These are phyloP conservation scores for Phyllotis vaccarum DNA, from an alignment of 2,797 vertebrate species.

Conservation along the genomic window DNA sequence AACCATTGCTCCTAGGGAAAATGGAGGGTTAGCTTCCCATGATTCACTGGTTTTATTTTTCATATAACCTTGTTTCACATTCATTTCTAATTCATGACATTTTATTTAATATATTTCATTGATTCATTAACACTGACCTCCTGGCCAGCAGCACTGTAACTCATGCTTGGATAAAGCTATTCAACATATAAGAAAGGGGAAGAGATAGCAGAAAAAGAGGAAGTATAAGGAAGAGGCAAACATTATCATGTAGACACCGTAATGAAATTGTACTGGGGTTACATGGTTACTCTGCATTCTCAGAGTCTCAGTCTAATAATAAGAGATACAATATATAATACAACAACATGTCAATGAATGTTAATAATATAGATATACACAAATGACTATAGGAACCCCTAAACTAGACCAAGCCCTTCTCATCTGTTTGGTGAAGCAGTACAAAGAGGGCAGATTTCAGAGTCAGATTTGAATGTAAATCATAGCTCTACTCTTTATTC, in stretches of 20 bases:
- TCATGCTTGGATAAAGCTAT: neutral
- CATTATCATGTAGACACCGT: neutral
- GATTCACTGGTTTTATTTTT: neutral
- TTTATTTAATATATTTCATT: slow-evolving; percentile 37
- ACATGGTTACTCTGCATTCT: neutral
- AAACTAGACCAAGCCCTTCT: neutral
- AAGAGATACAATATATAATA: neutral
- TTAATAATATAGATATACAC: slow-evolving; percentile 1
- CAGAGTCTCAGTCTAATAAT: slow-evolving; percentile 4
- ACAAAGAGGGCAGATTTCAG: neutral
- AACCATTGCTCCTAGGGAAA: neutral
- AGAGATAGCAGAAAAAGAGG: neutral
- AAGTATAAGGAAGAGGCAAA: neutral
- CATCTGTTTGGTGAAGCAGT: neutral
- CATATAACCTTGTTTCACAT: slow-evolving; percentile 21
- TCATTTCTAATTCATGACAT: neutral
- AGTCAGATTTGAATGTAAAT: neutral
- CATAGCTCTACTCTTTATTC: neutral
- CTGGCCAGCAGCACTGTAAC: neutral
- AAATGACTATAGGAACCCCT: neutral
- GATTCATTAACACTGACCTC: slow-evolving; percentile 11
- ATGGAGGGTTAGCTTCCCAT: neutral
- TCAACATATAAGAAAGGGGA: neutral
- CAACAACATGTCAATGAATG: neutral
- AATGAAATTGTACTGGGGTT: neutral